Percentiles rank a stretch among this genome's conserved stretches.
phyloP scores from a whole-genome alignment of 1,140 invertebrate genomes.

The Microplitis mediator region DNA sequence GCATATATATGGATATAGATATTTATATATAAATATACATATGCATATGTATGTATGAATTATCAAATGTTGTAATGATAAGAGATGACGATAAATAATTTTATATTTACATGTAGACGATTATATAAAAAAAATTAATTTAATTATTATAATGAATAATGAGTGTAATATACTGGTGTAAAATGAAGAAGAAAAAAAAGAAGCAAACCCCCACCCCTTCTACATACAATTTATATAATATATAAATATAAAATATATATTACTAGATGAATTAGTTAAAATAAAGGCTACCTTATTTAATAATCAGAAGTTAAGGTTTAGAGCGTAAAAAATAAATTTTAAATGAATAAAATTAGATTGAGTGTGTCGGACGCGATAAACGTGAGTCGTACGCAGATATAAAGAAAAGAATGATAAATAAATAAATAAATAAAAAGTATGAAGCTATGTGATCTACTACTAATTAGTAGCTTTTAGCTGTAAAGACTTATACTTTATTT shows the following conservation, averaged over 20 bases:
- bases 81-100: conserved; percentile 57
- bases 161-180: conserved; percentile 57
- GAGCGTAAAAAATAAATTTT: conserved; percentile 24
- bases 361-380: not conserved
- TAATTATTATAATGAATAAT: conserved; percentile 34
- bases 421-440: conserved; percentile 47
- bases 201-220: conserved; percentile 35
- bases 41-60: conserved; percentile 32
- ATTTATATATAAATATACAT: too few species aligned
- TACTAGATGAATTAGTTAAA: conserved; percentile 48
- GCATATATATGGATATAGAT: too few species aligned
- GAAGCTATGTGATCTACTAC: conserved; percentile 64
- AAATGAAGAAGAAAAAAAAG: conserved; percentile 37
- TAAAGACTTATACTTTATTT: conserved; percentile 65
- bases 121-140: conserved; percentile 32
- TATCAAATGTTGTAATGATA: conserved; percentile 53
- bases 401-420: conserved; percentile 35
- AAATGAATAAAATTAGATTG: conserved; percentile 30
- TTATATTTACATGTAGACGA: conserved; percentile 57
- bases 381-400: too few species aligned
- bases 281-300: conserved; percentile 56
- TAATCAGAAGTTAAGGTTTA: conserved; percentile 43
- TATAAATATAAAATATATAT: too few species aligned
- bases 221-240: conserved; percentile 16
- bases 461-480: conserved; percentile 63